Evolutionary conservation across 2,113 vertebrate genomes (phyloP).

Genomic region (Gambusia affinis): DNA sequence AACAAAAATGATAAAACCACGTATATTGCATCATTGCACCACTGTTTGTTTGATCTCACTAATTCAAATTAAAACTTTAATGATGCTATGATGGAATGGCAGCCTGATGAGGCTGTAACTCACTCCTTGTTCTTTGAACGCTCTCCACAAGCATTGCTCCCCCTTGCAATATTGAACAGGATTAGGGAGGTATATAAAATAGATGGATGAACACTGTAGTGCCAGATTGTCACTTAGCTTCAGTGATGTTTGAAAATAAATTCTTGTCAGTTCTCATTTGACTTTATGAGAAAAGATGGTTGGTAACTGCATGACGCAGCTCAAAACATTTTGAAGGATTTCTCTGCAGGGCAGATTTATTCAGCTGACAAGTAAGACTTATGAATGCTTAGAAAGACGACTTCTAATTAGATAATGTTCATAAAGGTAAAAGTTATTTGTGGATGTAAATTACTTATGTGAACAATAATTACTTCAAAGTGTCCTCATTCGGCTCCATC

Average conservation of each 20-base stretch:
- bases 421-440: constrained; percentile 26
- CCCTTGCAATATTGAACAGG: not conserved
- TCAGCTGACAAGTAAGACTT: constrained; percentile 30
- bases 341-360: not conserved
- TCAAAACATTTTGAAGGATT: not conserved
- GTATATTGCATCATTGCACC: too few species aligned
- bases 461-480: constrained; percentile 29
- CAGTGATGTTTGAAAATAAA: constrained; percentile 16
- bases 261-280: constrained; percentile 12
- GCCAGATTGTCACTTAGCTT: constrained; percentile 31
- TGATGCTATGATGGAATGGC: too few species aligned
- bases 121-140: not conserved
- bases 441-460: constrained; percentile 23
- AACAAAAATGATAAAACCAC: too few species aligned
- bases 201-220: not conserved
- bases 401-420: constrained; percentile 37
- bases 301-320: constrained; percentile 3
- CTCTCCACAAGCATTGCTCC: not conserved
- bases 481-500: constrained; percentile 20
- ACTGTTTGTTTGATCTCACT: too few species aligned
- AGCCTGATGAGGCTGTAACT: too few species aligned
- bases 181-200: not conserved
- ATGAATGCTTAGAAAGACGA: constrained; percentile 17
- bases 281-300: constrained; percentile 25
- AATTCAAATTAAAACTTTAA: too few species aligned